phyloP scores from a whole-genome alignment of 2,888 invertebrate species.

The Drosophila monieri region DNA sequence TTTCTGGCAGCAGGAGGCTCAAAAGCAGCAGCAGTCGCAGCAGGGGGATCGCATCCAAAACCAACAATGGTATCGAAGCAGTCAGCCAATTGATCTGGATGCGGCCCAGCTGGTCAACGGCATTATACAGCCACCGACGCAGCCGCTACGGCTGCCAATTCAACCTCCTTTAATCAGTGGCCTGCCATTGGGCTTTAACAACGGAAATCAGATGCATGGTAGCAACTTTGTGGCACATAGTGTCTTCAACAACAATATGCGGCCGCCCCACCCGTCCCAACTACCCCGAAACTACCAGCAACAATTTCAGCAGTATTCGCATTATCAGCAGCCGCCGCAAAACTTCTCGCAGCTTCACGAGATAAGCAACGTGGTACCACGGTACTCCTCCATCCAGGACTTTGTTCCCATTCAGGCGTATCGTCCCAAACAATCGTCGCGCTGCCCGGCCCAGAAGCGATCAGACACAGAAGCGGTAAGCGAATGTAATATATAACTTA shows the following conservation, averaged over 20 bases:
- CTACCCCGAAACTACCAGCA: background rate
- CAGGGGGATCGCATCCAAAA: constrained; percentile 4
- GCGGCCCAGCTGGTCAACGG: background rate
- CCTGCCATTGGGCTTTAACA: background rate
- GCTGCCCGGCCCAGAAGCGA: background rate
- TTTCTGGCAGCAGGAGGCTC: constrained; percentile 67
- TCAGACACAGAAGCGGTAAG: background rate
- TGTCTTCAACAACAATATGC: background rate
- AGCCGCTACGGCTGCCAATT: constrained; percentile 17
- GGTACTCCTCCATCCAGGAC: constrained; percentile 49
- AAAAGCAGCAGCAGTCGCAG: constrained; percentile 46
- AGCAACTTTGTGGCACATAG: background rate
- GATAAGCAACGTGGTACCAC: constrained; percentile 7
- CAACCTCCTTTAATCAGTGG: background rate
- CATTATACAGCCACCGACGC: constrained; percentile 1
- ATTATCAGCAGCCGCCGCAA: background rate
- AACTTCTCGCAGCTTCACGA: background rate
- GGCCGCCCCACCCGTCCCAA: background rate
- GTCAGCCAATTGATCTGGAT: background rate
- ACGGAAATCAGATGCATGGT: background rate
- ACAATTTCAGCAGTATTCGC: background rate
- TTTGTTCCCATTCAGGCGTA: constrained; percentile 69
- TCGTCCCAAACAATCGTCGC: constrained; percentile 42
- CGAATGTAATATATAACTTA: background rate
- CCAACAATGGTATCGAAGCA: constrained; percentile 18